Evolutionary conservation across 2,888 invertebrate species (phyloP).

Genomic region (Maniola hyperantus): DNA sequence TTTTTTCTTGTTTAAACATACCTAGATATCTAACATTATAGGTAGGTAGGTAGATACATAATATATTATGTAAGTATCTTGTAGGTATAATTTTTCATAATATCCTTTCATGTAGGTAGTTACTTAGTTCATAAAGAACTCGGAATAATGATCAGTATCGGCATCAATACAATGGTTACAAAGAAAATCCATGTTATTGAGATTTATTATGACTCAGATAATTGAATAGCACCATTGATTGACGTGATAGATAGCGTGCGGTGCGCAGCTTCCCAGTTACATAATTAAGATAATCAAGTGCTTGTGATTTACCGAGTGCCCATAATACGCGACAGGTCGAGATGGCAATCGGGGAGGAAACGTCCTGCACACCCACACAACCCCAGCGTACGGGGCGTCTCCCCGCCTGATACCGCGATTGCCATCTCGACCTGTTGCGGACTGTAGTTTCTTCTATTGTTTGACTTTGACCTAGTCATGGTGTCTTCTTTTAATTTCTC

Average conservation of each 20-base stretch:
- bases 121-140: not conserved
- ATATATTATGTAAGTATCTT: too few relatives aligned
- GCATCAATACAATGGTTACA: constrained; percentile 1
- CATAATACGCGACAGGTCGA: too few relatives aligned
- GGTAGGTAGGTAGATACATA: too few relatives aligned
- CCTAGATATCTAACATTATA: not conserved
- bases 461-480: not conserved
- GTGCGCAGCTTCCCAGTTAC: constrained; percentile 16
- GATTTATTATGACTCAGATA: constrained; percentile 6
- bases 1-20: too few relatives aligned
- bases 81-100: not conserved
- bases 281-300: constrained; percentile 29
- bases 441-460: constrained; percentile 14
- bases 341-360: too few relatives aligned
- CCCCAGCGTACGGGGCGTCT: too few relatives aligned
- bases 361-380: too few relatives aligned
- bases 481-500: too few relatives aligned
- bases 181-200: constrained; percentile 16
- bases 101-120: not conserved
- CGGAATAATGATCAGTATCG: constrained; percentile 4
- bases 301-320: constrained; percentile 19
- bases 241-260: constrained; percentile 28
- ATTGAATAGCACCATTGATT: constrained; percentile 10
- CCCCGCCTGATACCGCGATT: too few relatives aligned
- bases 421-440: too few relatives aligned